A percentile compares a stretch with the other conserved stretches of the same genome.
Conservation (phyloP, 64 coral and sea anemone species). For the Dendronephthya gigantea region DNA sequence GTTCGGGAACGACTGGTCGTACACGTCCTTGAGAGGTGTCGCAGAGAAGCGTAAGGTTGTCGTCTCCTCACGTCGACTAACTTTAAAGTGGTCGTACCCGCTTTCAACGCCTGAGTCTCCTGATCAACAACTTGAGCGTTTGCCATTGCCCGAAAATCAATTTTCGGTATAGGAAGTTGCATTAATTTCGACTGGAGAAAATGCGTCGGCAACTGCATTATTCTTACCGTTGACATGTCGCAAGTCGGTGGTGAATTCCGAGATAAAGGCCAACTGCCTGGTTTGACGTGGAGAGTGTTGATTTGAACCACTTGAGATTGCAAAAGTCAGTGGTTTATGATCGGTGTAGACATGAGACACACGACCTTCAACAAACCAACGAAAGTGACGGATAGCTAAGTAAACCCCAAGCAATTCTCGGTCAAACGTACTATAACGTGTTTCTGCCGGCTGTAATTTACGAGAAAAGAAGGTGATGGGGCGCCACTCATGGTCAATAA, state of each 20-base stretch:
- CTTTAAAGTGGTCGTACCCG: not conserved
- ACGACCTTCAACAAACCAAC: not conserved
- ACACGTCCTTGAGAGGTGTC: not conserved
- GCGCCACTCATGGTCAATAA: constrained; percentile 6
- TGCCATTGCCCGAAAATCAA: not conserved
- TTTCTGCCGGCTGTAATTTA: constrained; percentile 5
- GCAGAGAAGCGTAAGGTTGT: constrained; percentile 18
- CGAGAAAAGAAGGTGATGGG: constrained; percentile 20
- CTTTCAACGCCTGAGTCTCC: not conserved
- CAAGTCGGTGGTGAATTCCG: constrained; percentile 38
- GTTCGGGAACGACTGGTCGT: not conserved
- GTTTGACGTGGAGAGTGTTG: constrained; percentile 27
- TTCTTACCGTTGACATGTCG: constrained; percentile 15
- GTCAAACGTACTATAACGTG: constrained; percentile 10
- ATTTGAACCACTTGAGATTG: constrained; percentile 15
- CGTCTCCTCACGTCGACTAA: not conserved
- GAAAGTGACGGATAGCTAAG: not conserved
- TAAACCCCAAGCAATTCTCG: not conserved
- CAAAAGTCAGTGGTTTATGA: constrained; percentile 33
- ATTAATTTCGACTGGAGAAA: not conserved
- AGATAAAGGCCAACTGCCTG: constrained; percentile 25
- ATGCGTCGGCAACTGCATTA: constrained; percentile 23
- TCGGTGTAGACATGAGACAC: constrained; percentile 8
- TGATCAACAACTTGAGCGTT: not conserved
- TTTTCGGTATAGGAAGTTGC: not conserved